Conservation (phyloP, 1,140 invertebrate genomes). For the Drosophila nebulosa region DNA sequence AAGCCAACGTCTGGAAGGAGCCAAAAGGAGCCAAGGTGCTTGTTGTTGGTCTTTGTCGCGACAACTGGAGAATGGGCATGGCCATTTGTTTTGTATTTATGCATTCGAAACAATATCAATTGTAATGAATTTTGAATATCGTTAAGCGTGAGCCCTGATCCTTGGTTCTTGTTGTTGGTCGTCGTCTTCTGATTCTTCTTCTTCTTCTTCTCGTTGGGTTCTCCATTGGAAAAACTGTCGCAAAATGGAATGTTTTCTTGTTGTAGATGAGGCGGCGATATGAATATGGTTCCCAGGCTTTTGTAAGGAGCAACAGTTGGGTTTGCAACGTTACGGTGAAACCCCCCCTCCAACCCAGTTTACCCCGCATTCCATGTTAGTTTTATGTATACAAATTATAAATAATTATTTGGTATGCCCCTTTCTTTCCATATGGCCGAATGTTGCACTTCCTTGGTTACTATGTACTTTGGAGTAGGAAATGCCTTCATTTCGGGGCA, state of each 20-base stretch:
- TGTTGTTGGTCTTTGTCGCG: conserved; percentile 10
- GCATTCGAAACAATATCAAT: conserved; percentile 81
- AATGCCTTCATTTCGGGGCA: conserved; percentile 15
- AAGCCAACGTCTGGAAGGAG: conserved; percentile 4
- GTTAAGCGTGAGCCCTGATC: conserved; percentile 62
- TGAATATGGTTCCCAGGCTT: conserved; percentile 76
- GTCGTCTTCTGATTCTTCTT: too few relatives aligned
- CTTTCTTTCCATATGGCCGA: conserved; percentile 1
- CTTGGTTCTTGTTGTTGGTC: conserved; percentile 14
- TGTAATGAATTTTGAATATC: conserved; percentile 81
- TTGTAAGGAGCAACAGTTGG: conserved; percentile 17
- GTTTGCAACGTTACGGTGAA: too few relatives aligned
- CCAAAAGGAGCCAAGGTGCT: conserved; percentile 19
- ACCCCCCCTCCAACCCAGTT: too few relatives aligned
- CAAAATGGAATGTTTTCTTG: conserved; percentile 66
- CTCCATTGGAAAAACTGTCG: conserved; percentile 52
- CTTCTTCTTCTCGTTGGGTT: conserved; percentile 11
- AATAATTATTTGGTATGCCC: conserved; percentile 65
- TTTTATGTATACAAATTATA: conserved; percentile 59
- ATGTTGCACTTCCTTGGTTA: conserved; percentile 25
- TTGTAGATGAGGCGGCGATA: conserved; percentile 73
- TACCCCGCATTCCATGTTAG: conserved; percentile 1
- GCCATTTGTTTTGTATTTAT: conserved; percentile 79
- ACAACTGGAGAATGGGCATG: conserved; percentile 37
- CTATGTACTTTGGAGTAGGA: conserved; percentile 7